A percentile compares a stretch with the other conserved stretches of the same genome.
phyloP scores from a whole-genome alignment of 2,797 vertebrate genomes.

The Rhodeus uyekii region DNA sequence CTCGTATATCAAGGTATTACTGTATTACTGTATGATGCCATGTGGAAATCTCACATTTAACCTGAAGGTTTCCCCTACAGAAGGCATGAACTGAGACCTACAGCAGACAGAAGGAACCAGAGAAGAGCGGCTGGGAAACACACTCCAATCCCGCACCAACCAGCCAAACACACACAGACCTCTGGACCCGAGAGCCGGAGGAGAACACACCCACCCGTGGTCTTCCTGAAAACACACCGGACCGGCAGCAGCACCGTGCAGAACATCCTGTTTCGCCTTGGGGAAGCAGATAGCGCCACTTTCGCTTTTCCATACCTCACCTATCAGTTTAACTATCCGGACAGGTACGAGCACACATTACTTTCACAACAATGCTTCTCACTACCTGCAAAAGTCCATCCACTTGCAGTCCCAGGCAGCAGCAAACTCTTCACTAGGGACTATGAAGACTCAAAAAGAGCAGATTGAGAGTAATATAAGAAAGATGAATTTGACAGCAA shows the following conservation, averaged over 20 bases:
- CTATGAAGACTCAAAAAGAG: neutral
- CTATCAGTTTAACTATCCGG: conserved; percentile 64
- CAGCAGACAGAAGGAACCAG: conserved; percentile 2
- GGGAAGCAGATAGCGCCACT: conserved; percentile 52
- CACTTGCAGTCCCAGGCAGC: neutral
- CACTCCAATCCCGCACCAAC: neutral
- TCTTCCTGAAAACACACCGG: conserved; percentile 64
- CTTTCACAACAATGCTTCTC: neutral
- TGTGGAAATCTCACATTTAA: neutral
- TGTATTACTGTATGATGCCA: too few relatives aligned
- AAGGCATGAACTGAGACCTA: neutral
- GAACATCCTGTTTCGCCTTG: conserved; percentile 63
- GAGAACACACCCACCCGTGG: conserved; percentile 29
- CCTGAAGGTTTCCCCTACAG: neutral
- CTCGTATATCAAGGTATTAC: too few relatives aligned
- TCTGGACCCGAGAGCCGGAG: neutral
- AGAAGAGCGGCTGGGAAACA: neutral
- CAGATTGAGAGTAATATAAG: neutral
- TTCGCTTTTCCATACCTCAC: conserved; percentile 62
- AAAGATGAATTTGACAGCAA: neutral
- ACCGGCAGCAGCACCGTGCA: conserved; percentile 64
- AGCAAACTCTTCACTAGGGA: neutral
- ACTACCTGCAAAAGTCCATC: neutral
- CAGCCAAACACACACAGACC: neutral
- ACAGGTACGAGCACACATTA: conserved; percentile 38